Evolutionary conservation across 2,888 invertebrate species (phyloP).

Genomic region (Theodoxus fluviatilis): DNA sequence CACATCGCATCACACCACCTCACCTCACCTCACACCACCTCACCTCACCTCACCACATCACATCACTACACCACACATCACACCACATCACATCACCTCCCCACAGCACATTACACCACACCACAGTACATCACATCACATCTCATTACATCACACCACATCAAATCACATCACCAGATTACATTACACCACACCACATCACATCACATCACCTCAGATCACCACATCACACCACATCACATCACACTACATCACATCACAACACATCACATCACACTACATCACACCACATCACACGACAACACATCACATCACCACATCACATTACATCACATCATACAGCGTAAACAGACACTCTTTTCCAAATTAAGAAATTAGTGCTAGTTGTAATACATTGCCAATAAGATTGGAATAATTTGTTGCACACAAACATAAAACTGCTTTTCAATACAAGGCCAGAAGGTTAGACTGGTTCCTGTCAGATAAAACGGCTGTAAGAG

Average conservation of each 20-base stretch:
- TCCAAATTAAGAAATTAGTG: no score
- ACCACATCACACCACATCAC: background rate
- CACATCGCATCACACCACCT: no score
- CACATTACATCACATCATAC: slow-evolving; percentile 1
- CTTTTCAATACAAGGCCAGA: no score
- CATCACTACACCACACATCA: background rate
- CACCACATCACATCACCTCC: background rate
- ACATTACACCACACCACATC: background rate
- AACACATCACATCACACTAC: slow-evolving; percentile 5
- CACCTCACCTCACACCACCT: no score
- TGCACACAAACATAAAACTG: no score
- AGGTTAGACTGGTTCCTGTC: no score
- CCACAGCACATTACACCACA: slow-evolving; percentile 5
- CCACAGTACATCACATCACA: background rate
- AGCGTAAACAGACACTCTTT: no score
- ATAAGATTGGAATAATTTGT: no score
- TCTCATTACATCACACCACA: background rate
- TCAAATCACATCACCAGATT: background rate
- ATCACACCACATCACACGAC: background rate
- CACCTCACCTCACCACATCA: no score
- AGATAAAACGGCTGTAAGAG: no score
- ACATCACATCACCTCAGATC: background rate
- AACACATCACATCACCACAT: background rate
- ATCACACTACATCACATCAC: background rate
- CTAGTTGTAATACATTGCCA: no score